Percentiles rank a stretch among this genome's conserved stretches.
Evolutionary conservation across 1,140 invertebrate species (phyloP).

Genomic region (Caenorhabditis elegans): WBcel235 BX284603.4:6458501-6459000

Average conservation of each 20-base stretch:
- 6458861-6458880: not conserved
- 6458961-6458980: not conserved
- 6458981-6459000: not conserved
- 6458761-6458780: not conserved
- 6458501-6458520: not conserved
- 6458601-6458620: not conserved
- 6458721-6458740: not conserved
- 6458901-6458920: not conserved
- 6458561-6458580: not conserved
- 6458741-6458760: not conserved
- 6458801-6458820: not conserved
- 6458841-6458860: not conserved
- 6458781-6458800: not conserved
- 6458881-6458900: not conserved
- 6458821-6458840: conserved; percentile 11
- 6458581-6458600: not conserved
- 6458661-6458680: not conserved
- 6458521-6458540: not conserved
- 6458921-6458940: conserved; percentile 8
- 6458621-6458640: not conserved
- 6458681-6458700: not conserved
- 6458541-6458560: not conserved
- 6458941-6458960: not conserved
- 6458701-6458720: not conserved
- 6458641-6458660: not conserved